Evolutionary conservation across 2,888 invertebrate genomes (phyloP).

Genomic region (Metacarcinus magister): DNA sequence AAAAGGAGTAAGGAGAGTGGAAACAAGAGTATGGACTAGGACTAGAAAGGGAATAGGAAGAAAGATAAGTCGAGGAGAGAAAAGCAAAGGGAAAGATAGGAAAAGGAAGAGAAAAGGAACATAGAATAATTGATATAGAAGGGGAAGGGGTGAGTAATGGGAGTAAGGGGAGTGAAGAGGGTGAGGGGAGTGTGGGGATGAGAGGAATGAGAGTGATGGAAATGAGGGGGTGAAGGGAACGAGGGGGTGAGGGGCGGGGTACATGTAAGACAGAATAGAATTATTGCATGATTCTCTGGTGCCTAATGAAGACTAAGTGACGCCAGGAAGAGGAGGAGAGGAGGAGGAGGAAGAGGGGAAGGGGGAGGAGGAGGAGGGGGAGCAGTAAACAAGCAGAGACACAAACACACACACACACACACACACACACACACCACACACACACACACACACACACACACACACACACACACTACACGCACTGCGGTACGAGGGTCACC

Average conservation of each 20-base stretch:
- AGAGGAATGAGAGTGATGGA: not conserved
- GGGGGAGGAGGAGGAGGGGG: no score
- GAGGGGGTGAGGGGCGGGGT: not conserved
- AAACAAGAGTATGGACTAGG: no score
- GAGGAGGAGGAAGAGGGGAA: no score
- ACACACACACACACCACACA: no score
- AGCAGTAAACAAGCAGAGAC: not conserved
- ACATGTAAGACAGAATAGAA: not conserved
- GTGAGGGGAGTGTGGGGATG: no score
- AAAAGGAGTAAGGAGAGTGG: no score
- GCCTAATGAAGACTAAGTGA: not conserved
- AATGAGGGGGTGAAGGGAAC: not conserved
- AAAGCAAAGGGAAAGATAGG: not conserved
- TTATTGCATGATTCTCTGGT: constrained; percentile 4
- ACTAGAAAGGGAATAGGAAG: not conserved
- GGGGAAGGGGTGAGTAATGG: not conserved
- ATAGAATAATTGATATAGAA: no score
- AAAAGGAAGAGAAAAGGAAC: not conserved
- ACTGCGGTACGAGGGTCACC: not conserved
- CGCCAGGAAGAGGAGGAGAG: not conserved
- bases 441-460: no score
- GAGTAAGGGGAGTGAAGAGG: no score
- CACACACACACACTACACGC: not conserved
- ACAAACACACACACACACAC: not conserved
- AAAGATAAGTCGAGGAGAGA: not conserved